Evolutionary conservation across 2,888 invertebrate genomes (phyloP).

Genomic region (Drosophila quinaria): DNA sequence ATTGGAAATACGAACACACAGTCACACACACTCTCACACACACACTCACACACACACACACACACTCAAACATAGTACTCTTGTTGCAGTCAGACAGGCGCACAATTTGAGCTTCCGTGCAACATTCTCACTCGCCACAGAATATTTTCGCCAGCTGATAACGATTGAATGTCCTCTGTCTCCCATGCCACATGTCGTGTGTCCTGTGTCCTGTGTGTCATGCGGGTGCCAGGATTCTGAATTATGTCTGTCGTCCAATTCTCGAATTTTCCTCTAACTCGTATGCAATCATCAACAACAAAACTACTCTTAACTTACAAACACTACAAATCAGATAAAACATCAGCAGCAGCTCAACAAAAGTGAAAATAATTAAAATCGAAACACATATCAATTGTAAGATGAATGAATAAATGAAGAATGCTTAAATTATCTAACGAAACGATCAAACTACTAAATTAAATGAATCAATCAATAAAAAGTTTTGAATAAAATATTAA

Average conservation of each 20-base stretch:
- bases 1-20: conserved; percentile 68
- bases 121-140: conserved; percentile 65
- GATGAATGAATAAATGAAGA: background rate
- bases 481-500: too few relatives aligned
- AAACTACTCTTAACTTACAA: conserved; percentile 28
- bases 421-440: background rate
- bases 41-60: conserved; percentile 17
- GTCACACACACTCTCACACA: conserved; percentile 10
- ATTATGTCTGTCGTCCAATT: conserved; percentile 2
- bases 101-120: conserved; percentile 67
- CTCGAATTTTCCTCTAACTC: background rate
- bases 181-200: conserved; percentile 17
- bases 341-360: conserved; percentile 18
- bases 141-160: conserved; percentile 71
- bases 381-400: background rate
- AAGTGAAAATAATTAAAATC: conserved; percentile 37
- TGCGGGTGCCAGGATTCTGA: conserved; percentile 66
- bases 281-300: conserved; percentile 9
- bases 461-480: background rate
- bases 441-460: background rate
- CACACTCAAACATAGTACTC: conserved; percentile 2
- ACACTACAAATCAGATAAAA: conserved; percentile 29
- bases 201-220: conserved; percentile 44
- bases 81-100: conserved; percentile 69
- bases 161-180: conserved; percentile 42